A percentile compares a stretch with the other conserved stretches of the same genome.
phyloP scores from a whole-genome alignment of 2,113 vertebrate species.

The Cebus imitator region DNA sequence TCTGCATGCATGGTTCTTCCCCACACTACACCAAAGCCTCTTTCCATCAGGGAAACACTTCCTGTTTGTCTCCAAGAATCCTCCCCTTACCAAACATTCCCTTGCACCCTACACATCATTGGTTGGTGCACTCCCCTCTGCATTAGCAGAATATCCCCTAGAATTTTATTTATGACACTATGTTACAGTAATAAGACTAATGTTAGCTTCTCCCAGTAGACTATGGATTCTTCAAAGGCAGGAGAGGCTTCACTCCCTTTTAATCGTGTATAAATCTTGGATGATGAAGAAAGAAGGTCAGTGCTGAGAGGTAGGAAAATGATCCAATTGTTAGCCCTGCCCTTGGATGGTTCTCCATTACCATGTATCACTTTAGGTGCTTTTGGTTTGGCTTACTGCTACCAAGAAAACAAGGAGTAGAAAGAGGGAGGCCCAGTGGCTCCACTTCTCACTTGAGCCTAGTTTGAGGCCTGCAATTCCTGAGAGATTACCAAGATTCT shows the following conservation, averaged over 20 bases:
- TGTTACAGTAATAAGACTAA: background rate
- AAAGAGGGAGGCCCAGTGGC: background rate
- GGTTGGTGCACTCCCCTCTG: accelerated
- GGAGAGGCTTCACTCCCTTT: background rate
- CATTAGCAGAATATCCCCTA: background rate
- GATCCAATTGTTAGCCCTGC: no score
- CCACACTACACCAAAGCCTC: background rate
- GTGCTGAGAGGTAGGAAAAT: background rate
- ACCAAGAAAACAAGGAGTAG: background rate
- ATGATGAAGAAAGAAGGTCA: background rate
- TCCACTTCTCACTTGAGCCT: background rate
- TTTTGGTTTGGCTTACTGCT: background rate
- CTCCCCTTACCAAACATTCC: background rate
- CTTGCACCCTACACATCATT: background rate
- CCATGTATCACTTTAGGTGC: no score
- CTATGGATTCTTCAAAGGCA: background rate
- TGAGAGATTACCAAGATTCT: background rate
- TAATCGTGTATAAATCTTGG: background rate
- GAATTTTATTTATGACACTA: background rate
- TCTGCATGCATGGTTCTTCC: background rate
- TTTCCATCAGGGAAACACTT: background rate
- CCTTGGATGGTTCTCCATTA: background rate
- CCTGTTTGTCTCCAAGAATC: background rate
- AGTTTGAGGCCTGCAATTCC: background rate
- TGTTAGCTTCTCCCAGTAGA: background rate